Evolutionary conservation across 2,113 vertebrate genomes (phyloP).

Genomic region (Sula dactylatra): DNA sequence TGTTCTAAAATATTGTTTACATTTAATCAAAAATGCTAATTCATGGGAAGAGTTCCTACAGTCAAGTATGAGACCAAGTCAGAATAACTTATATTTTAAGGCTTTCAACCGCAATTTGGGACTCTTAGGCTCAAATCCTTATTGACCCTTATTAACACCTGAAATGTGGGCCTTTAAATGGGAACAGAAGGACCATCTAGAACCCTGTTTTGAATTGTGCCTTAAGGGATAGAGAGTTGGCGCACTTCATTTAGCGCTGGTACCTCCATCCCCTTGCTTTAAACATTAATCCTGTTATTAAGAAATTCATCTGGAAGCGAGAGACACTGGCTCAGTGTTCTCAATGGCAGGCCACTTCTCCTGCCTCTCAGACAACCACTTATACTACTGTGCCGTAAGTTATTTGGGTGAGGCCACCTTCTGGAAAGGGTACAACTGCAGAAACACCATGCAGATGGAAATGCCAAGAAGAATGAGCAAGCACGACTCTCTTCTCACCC

Average conservation of each 20-base stretch:
- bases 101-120: background rate
- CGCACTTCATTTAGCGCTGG: background rate
- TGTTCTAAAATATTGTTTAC: background rate
- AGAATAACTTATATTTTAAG: background rate
- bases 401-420: background rate
- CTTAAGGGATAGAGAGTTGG: background rate
- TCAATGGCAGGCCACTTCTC: background rate
- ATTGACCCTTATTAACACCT: background rate
- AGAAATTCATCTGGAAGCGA: background rate
- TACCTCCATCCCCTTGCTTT: background rate
- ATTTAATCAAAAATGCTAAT: background rate
- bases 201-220: background rate
- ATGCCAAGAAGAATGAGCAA: background rate
- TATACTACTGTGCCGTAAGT: background rate
- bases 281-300: background rate
- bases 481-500: background rate
- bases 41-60: background rate
- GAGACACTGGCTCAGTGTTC: background rate
- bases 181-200: background rate
- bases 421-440: background rate
- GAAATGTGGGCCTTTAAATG: background rate
- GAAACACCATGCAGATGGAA: background rate
- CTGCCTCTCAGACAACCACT: background rate
- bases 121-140: background rate
- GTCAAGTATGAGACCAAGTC: background rate